Conservation (phyloP, 2,113 vertebrate species). For the Murina feae region DNA sequence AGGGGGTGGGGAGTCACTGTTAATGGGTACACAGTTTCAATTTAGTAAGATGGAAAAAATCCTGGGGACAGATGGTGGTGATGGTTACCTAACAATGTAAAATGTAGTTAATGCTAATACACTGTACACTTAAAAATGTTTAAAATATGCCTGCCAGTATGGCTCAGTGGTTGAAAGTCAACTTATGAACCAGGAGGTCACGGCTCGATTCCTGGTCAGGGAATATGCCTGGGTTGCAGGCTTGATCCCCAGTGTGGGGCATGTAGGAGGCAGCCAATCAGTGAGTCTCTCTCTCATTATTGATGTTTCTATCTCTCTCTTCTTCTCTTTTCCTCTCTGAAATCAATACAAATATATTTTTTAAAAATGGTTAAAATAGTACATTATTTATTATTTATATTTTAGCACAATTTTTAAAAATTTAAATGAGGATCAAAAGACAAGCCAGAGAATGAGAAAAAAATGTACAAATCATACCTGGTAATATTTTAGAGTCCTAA, state of each 20-base stretch:
- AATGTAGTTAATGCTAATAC: background rate
- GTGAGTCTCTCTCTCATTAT: background rate
- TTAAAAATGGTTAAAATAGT: background rate
- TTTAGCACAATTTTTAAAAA: background rate
- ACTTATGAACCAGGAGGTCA: background rate
- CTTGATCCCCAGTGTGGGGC: too few relatives aligned
- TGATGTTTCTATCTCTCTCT: too few relatives aligned
- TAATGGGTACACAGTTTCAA: background rate
- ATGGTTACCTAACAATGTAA: background rate
- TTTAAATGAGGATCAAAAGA: background rate
- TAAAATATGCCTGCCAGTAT: background rate
- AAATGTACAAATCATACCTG: background rate
- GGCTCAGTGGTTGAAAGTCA: background rate
- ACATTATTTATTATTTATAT: background rate
- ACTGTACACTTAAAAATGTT: background rate
- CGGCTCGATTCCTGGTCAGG: background rate
- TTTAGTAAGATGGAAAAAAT: background rate
- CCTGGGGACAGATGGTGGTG: background rate
- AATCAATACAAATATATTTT: too few relatives aligned
- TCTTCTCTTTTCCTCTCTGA: too few relatives aligned
- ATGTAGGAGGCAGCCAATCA: background rate
- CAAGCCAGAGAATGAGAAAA: background rate
- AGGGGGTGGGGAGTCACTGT: background rate
- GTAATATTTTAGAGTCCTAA: background rate
- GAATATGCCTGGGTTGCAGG: too few relatives aligned